phyloP scores from a whole-genome alignment of 2,113 vertebrate genomes.

The Morone saxatilis region DNA sequence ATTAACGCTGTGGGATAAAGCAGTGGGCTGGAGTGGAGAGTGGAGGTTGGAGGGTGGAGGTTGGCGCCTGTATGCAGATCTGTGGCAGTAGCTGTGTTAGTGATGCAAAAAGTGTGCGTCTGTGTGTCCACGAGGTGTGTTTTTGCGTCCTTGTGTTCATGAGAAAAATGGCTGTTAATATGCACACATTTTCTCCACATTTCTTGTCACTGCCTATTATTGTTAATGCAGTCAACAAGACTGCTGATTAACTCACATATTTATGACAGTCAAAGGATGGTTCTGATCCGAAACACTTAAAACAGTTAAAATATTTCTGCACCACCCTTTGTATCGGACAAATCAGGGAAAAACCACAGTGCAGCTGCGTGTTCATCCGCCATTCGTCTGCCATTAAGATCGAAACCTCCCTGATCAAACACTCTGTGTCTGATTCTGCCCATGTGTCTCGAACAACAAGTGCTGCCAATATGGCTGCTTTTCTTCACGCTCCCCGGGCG shows the following conservation, averaged over 20 bases:
- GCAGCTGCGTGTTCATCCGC: slow-evolving; percentile 42
- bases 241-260: slow-evolving; percentile 31
- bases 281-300: slow-evolving; percentile 45
- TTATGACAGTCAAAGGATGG: slow-evolving; percentile 34
- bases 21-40: slow-evolving; percentile 12
- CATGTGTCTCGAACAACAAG: slow-evolving; percentile 71
- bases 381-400: slow-evolving; percentile 15
- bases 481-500: slow-evolving; percentile 43
- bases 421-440: slow-evolving; percentile 52
- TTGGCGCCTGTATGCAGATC: slow-evolving; percentile 54
- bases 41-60: slow-evolving; percentile 19
- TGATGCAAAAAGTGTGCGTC: slow-evolving; percentile 43
- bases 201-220: slow-evolving; percentile 24
- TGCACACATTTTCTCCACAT: slow-evolving; percentile 4
- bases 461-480: slow-evolving; percentile 69
- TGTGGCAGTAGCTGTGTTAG: not conserved
- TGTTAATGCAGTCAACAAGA: slow-evolving; percentile 13
- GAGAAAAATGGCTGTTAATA: slow-evolving; percentile 11
- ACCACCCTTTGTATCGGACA: slow-evolving; percentile 11
- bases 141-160: slow-evolving; percentile 23
- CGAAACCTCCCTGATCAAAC: slow-evolving; percentile 58
- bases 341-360: slow-evolving; percentile 26
- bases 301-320: slow-evolving; percentile 30
- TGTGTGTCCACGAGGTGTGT: not conserved
- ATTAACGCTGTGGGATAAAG: slow-evolving; percentile 81